Percentiles rank a stretch among this genome's conserved stretches.
phyloP scores from a whole-genome alignment of 2,797 vertebrate genomes.

The Poecilia gillii region DNA sequence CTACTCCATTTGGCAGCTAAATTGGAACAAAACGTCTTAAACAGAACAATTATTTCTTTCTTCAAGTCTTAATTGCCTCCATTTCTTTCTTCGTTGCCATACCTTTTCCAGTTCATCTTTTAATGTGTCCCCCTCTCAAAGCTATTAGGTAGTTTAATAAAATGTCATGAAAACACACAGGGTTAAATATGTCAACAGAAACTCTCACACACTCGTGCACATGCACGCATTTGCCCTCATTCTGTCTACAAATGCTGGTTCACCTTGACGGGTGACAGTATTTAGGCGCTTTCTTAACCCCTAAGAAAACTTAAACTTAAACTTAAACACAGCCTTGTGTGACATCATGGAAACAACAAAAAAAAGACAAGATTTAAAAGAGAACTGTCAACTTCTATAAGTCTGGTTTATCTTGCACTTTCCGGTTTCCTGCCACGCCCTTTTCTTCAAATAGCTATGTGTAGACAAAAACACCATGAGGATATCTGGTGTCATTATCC shows the following conservation, averaged over 20 bases:
- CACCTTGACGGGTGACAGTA: slow-evolving; percentile 65
- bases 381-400: background rate
- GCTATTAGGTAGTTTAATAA: slow-evolving; percentile 17
- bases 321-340: background rate
- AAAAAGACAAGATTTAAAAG: background rate
- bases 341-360: background rate
- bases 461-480: background rate
- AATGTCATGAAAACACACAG: slow-evolving; percentile 8
- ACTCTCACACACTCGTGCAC: slow-evolving; percentile 14
- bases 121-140: slow-evolving; percentile 13
- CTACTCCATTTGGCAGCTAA: slow-evolving; percentile 28
- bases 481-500: background rate
- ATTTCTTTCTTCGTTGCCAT: slow-evolving; percentile 4
- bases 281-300: slow-evolving; percentile 43
- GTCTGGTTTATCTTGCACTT: background rate
- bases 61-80: slow-evolving; percentile 10
- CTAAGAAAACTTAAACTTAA: slow-evolving; percentile 35
- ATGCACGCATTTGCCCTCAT: slow-evolving; percentile 45
- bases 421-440: background rate
- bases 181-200: slow-evolving; percentile 1
- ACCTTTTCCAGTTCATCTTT: slow-evolving; percentile 1
- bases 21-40: slow-evolving; percentile 26
- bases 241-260: slow-evolving; percentile 59
- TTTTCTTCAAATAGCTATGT: background rate
- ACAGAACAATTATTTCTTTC: slow-evolving; percentile 2